Percentiles rank a stretch among this genome's conserved stretches.
phyloP scores from a whole-genome alignment of 2,797 vertebrate genomes.

The Microcaecilia unicolor region DNA sequence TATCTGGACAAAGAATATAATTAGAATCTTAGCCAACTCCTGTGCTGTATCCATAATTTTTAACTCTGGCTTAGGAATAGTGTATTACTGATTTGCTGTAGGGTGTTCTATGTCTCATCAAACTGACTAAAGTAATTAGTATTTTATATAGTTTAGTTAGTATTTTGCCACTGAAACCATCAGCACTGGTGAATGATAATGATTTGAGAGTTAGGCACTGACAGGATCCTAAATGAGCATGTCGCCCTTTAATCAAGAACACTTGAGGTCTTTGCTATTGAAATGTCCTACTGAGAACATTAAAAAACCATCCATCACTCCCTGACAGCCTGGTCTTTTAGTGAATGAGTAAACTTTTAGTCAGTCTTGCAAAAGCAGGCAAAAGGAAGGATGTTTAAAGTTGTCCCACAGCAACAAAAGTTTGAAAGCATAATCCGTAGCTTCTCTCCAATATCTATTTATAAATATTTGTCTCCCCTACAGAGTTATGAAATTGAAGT shows the following conservation, averaged over 20 bases:
- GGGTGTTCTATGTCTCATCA: constrained; percentile 25
- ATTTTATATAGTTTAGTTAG: constrained; percentile 32
- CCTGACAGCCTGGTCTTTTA: constrained; percentile 35
- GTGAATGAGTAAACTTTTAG: constrained; percentile 30
- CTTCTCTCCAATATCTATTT: not conserved
- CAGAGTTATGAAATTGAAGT: not conserved
- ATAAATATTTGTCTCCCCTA: not conserved
- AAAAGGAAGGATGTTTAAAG: constrained; percentile 11
- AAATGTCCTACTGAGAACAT: constrained; percentile 32
- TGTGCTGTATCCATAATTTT: constrained; percentile 26
- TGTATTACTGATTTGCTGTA: constrained; percentile 19
- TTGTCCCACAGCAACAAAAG: constrained; percentile 1
- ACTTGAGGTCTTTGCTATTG: constrained; percentile 26
- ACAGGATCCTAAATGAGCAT: constrained; percentile 31
- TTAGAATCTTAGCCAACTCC: constrained; percentile 32
- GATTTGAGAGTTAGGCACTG: constrained; percentile 26
- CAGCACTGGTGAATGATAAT: constrained; percentile 32
- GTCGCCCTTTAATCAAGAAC: constrained; percentile 36
- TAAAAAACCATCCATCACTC: constrained; percentile 36
- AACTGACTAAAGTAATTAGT: constrained; percentile 36
- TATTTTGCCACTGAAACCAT: constrained; percentile 31
- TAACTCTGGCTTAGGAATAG: constrained; percentile 20
- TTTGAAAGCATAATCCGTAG: not conserved
- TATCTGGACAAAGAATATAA: constrained; percentile 15
- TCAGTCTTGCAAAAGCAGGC: constrained; percentile 16